Percentiles rank a stretch among this genome's conserved stretches.
Conservation (phyloP, 2,888 invertebrate species). For the Dexiosoma caninum region DNA sequence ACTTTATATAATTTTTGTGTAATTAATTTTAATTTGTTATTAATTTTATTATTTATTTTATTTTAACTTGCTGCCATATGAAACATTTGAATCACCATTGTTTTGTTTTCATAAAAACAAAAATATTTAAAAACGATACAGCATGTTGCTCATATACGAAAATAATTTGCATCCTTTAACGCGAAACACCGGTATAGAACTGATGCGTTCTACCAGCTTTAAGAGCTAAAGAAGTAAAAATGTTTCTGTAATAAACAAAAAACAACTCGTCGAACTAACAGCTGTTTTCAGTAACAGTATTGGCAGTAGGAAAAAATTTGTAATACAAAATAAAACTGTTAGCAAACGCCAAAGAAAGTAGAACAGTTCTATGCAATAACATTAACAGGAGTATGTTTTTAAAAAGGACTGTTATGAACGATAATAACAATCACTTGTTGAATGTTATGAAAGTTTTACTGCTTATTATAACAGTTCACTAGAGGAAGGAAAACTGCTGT, state of each 20-base stretch:
- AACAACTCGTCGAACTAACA: slow-evolving; percentile 55
- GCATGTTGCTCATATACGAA: too few relatives aligned
- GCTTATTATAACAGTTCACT: too few relatives aligned
- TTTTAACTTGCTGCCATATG: too few relatives aligned
- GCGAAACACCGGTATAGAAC: slow-evolving; percentile 71
- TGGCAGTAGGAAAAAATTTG: neutral
- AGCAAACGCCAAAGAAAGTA: neutral
- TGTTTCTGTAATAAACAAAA: neutral
- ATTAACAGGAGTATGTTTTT: slow-evolving; percentile 17
- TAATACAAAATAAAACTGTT: neutral
- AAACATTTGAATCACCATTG: too few relatives aligned
- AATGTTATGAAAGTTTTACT: slow-evolving; percentile 52
- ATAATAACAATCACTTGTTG: slow-evolving; percentile 72
- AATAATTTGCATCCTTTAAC: slow-evolving; percentile 68
- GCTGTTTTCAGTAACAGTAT: slow-evolving; percentile 26
- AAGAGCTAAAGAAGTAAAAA: slow-evolving; percentile 8
- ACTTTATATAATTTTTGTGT: too few relatives aligned
- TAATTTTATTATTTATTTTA: too few relatives aligned
- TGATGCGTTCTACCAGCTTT: slow-evolving; percentile 55
- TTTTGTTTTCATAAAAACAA: too few relatives aligned
- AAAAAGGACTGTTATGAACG: slow-evolving; percentile 69
- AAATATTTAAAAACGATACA: too few relatives aligned
- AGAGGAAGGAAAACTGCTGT: too few relatives aligned
- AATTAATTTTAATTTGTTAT: too few relatives aligned
- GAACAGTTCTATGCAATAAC: slow-evolving; percentile 23